These are phyloP conservation scores for Globia sparganii DNA, from an alignment of 2,888 invertebrate genomes.

Conservation along the genomic window DNA sequence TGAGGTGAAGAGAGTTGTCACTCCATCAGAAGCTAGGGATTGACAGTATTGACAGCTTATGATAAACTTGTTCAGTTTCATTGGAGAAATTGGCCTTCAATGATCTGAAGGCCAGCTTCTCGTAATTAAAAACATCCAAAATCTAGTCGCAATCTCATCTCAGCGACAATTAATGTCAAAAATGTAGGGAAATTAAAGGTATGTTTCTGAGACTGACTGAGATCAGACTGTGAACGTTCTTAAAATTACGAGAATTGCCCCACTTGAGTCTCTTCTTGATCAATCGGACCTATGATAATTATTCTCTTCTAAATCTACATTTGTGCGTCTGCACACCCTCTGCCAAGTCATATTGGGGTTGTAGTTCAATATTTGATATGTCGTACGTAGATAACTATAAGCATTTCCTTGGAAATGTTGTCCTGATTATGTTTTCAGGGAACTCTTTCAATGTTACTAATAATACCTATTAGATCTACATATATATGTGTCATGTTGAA, in stretches of 20 bases:
- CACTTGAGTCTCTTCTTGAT: not conserved
- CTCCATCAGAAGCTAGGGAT: not conserved
- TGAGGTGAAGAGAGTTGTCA: not conserved
- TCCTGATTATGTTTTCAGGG: conserved; percentile 2
- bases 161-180: too few species aligned
- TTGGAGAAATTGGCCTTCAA: too few species aligned
- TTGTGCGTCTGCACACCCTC: not conserved
- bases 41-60: too few species aligned
- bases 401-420: not conserved
- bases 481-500: not conserved
- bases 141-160: too few species aligned
- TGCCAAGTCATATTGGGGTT: not conserved
- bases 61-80: too few species aligned
- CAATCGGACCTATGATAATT: not conserved
- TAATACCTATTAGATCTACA: conserved; percentile 24
- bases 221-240: too few species aligned
- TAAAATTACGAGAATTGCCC: too few species aligned
- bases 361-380: not conserved
- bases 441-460: conserved; percentile 45
- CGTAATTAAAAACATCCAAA: too few species aligned
- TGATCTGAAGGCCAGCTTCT: too few species aligned
- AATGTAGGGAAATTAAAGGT: too few species aligned
- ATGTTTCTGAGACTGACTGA: too few species aligned
- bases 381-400: not conserved
- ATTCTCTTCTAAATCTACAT: not conserved